phyloP scores from a whole-genome alignment of 2,888 invertebrate species.

The Hesperia comma region DNA sequence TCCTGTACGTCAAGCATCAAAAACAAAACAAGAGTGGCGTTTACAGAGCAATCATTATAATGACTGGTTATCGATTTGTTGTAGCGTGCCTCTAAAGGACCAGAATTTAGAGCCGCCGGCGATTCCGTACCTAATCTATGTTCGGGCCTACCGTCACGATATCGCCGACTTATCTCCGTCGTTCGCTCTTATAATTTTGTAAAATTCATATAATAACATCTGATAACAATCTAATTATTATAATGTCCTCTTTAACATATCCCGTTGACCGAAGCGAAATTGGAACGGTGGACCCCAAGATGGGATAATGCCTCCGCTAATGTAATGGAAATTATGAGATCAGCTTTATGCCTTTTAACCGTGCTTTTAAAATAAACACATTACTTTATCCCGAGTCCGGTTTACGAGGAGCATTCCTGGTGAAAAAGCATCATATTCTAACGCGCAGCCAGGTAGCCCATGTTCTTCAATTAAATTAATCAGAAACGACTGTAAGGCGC shows the following conservation, averaged over 20 bases:
- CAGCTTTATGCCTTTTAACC: constrained; percentile 72
- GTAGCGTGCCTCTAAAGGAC: constrained; percentile 78
- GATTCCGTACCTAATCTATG: constrained; percentile 68
- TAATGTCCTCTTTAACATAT: constrained; percentile 83
- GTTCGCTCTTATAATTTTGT: constrained; percentile 78
- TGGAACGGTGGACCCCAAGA: constrained; percentile 62
- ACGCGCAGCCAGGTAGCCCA: constrained; percentile 48
- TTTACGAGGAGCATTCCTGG: constrained; percentile 54
- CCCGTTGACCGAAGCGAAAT: constrained; percentile 70
- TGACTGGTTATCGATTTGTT: constrained; percentile 81
- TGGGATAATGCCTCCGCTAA: constrained; percentile 75
- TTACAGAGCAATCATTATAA: constrained; percentile 81
- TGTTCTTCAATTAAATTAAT: constrained; percentile 57
- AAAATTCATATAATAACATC: constrained; percentile 82
- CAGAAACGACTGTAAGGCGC: constrained; percentile 45
- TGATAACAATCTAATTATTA: constrained; percentile 83
- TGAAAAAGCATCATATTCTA: constrained; percentile 49
- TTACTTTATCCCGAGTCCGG: constrained; percentile 56
- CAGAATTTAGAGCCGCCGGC: constrained; percentile 72
- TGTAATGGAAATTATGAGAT: constrained; percentile 77
- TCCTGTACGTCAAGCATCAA: constrained; percentile 74
- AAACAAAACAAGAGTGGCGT: constrained; percentile 71
- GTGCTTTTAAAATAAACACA: constrained; percentile 80
- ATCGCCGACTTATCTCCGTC: constrained; percentile 76
- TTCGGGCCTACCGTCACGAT: constrained; percentile 76